These are phyloP conservation scores for Lysiphlebus fabarum DNA, from an alignment of 1,140 invertebrate genomes.

Conservation along the genomic window DNA sequence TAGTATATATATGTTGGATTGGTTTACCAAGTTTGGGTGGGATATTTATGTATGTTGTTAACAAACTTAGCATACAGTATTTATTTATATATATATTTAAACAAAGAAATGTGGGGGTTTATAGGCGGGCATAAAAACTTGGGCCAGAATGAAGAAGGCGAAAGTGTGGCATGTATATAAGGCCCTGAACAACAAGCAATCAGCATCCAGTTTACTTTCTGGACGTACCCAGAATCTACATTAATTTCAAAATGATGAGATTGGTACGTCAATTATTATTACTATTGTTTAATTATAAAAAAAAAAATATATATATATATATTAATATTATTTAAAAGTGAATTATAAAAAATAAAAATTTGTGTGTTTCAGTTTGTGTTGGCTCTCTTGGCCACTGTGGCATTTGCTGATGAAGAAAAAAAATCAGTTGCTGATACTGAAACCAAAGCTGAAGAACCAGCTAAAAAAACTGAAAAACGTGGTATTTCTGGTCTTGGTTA, in stretches of 20 bases:
- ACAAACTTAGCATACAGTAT: slow-evolving; percentile 1
- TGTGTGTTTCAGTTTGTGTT: slow-evolving; percentile 64
- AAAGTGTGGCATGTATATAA: slow-evolving; percentile 59
- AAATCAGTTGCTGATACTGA: slow-evolving; percentile 58
- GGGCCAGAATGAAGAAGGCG: slow-evolving; percentile 45
- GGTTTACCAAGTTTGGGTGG: background rate
- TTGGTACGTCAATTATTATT: slow-evolving; percentile 46
- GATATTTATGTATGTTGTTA: slow-evolving; percentile 18
- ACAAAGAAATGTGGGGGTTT: slow-evolving; percentile 32
- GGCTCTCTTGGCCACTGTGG: slow-evolving; percentile 65
- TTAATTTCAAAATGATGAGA: slow-evolving; percentile 51
- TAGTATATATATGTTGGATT: background rate
- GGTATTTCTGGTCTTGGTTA: slow-evolving; percentile 60
- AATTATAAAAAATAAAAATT: background rate
- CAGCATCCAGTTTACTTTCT: slow-evolving; percentile 71
- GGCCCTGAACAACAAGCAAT: slow-evolving; percentile 60
- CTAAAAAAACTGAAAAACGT: slow-evolving; percentile 67
- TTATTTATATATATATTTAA: slow-evolving; percentile 15
- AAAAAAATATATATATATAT: too few species aligned
- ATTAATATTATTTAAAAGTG: background rate
- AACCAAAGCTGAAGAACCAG: slow-evolving; percentile 27
- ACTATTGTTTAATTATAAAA: too few species aligned
- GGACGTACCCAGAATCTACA: slow-evolving; percentile 60
- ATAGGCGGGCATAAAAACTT: slow-evolving; percentile 37
- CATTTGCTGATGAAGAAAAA: slow-evolving; percentile 62